Evolutionary conservation across 2,113 vertebrate species (phyloP).

Genomic region (Dasyurus viverrinus): DNA sequence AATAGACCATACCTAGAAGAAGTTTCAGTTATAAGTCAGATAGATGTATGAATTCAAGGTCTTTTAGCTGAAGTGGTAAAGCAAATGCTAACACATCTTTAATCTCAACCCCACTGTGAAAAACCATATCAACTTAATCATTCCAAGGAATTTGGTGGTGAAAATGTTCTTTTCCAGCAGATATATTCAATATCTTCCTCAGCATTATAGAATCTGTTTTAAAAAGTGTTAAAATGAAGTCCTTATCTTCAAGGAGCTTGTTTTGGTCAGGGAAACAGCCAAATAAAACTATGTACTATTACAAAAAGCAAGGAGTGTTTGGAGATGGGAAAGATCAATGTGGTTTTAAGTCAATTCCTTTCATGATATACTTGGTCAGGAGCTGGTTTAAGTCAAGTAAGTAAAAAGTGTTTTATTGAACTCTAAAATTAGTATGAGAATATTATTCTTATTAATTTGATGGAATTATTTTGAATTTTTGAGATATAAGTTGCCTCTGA

Average conservation of each 20-base stretch:
- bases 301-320: not conserved
- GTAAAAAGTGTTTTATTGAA: not conserved
- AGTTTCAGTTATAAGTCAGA: not conserved
- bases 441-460: not conserved
- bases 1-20: not conserved
- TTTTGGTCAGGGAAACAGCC: not conserved
- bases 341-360: not conserved
- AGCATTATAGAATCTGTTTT: not conserved
- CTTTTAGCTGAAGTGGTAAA: not conserved
- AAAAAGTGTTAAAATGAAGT: not conserved
- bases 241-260: not conserved
- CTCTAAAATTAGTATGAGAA: not conserved
- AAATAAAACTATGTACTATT: not conserved
- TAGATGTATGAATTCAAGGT: not conserved
- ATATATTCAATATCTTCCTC: not conserved
- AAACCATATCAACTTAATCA: not conserved
- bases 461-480: not conserved
- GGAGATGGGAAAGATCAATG: not conserved
- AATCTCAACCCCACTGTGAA: not conserved
- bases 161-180: not conserved
- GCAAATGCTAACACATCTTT: not conserved
- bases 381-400: not conserved
- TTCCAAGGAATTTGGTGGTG: not conserved
- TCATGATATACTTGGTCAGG: not conserved
- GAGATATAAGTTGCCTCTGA: not conserved